Base-by-base conservation (phyloP, 2,888 invertebrate species). In the Dynastes grantii region DNA sequence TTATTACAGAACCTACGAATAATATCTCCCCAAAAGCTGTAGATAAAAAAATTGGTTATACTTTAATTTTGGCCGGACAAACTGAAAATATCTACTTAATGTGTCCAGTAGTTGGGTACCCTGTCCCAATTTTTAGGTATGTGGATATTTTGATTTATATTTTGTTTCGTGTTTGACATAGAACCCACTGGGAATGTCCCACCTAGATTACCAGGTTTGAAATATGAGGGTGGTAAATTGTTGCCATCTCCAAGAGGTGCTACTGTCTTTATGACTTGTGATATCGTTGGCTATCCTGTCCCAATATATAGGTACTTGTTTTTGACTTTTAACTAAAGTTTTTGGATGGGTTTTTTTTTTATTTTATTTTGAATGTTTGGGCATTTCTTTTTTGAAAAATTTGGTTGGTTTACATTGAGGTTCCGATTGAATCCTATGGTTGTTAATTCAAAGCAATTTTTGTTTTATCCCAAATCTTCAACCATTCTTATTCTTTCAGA, bases 271-370 rank as follows among this genome's bases (percentile, higher is more conserved):
- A 88, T 94, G 87, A 91, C 92, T 83, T 94, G 94, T 88, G 92
- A 93, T 87, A 91, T 93, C 82, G 92, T 93, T 85, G 93, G 93
- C 85, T 94, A 90, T 87, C 94, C 94, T 81, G 92, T 92, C 81
- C 94, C 94, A 80, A 85, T 91, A 81, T 93, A 92, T 91, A 93
- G 94, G 94, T 94, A 92, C 90, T 78, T 53, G 13, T 13, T 53
- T 76, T n/a, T 91, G 79, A 40, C 6, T 40, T 40, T 6, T 9
- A 8, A 6, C 8, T 40, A 40, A 40, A 40, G 40, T 40, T 8
- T 45, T 45, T 45, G 11, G 8, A 11, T 45, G 1, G 45, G 5
- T 32, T 32, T 2, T 32, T 32, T 16, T 16, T 32, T 32, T 5
- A 5, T 32, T 32, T 32, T 32, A 5, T 32, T 2, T 32, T 32